Base-by-base conservation (phyloP, 53 echinoderm and acorn worm genomes). In the Arbacia lixula region DNA sequence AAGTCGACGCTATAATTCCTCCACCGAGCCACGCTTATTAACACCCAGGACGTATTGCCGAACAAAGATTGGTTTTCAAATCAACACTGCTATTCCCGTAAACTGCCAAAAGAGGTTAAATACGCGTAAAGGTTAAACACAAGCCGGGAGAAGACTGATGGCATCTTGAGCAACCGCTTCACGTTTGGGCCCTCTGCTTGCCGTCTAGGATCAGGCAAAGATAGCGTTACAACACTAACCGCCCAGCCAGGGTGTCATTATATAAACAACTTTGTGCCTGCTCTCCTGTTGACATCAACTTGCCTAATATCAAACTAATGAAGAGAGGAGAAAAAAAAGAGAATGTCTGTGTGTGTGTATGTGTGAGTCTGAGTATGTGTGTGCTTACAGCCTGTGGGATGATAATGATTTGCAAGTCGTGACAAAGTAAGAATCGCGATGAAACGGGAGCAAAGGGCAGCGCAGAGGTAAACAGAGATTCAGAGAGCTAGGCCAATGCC, bases 31-130 rank as follows among this genome's bases (percentile, higher is more conserved):
- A 36, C 72, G 51, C 72, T 28, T 50, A 24, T 39, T 30, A 72
- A 72, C 72, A 72, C 72, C 72, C 28, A 17, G 14, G 30, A 39
- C 68, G 37, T 68, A 38, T 36, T 39, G 68, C 68, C 22, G 68
- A 68, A 68, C 40, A 68, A 68, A 68, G 68, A 38, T 68, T 39
- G 68, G 68, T 33, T 68, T 68, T 68, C 68, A 68, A 68, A 68
- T 68, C 68, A 24, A 21, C 68, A 68, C 68, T 40, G 37, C 25
- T 17, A 68, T 68, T 68, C 68, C 37, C 24, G 22, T 40, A 3
- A 40, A 26, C 39, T 37, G 68, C 39, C 40, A 40, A 68, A 68
- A 68, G 68, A 68, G 68, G 68, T 68, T 68, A 40, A 68, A 68
- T 39, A 68, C 36, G 37, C 40, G 25, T 33, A 65, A 35, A 65